Percentiles rank a stretch among this genome's conserved stretches.
Evolutionary conservation across 2,888 invertebrate genomes (phyloP).

Genomic region (Gymnoscelis rufifasciata): DNA sequence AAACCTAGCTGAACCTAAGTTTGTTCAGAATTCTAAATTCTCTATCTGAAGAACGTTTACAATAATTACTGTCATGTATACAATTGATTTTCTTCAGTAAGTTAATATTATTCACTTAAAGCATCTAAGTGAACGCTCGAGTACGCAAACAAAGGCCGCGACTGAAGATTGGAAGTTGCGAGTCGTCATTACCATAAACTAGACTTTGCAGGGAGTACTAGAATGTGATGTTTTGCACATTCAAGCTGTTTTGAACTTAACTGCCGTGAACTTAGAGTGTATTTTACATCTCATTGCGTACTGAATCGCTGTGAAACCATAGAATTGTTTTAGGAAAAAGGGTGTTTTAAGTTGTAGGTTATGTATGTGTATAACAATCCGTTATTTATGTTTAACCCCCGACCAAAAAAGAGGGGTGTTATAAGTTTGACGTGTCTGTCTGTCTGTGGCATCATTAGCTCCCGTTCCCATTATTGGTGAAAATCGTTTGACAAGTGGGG

Average conservation of each 20-base stretch:
- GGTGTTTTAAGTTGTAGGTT: neutral
- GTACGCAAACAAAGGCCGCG: neutral
- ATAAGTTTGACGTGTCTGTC: too few relatives aligned
- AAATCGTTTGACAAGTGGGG: too few relatives aligned
- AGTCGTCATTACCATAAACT: slow-evolving; percentile 22
- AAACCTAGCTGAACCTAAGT: too few relatives aligned
- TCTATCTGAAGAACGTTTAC: too few relatives aligned
- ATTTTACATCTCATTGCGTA: neutral
- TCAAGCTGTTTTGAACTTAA: slow-evolving; percentile 1
- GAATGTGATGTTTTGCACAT: slow-evolving; percentile 5
- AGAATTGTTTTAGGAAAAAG: neutral
- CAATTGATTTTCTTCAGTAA: too few relatives aligned
- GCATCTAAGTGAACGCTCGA: neutral
- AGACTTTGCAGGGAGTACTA: slow-evolving; percentile 14
- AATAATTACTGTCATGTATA: too few relatives aligned
- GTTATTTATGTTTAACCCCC: too few relatives aligned
- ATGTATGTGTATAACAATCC: neutral
- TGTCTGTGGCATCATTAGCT: too few relatives aligned
- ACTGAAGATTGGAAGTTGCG: slow-evolving; percentile 13
- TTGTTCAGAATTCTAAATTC: too few relatives aligned
- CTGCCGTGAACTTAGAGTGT: neutral
- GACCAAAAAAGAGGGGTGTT: too few relatives aligned
- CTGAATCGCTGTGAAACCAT: neutral
- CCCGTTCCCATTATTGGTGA: too few relatives aligned
- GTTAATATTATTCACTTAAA: too few relatives aligned